Evolutionary conservation across 2,113 vertebrate species (phyloP).

Genomic region (Embiotoca jacksoni): DNA sequence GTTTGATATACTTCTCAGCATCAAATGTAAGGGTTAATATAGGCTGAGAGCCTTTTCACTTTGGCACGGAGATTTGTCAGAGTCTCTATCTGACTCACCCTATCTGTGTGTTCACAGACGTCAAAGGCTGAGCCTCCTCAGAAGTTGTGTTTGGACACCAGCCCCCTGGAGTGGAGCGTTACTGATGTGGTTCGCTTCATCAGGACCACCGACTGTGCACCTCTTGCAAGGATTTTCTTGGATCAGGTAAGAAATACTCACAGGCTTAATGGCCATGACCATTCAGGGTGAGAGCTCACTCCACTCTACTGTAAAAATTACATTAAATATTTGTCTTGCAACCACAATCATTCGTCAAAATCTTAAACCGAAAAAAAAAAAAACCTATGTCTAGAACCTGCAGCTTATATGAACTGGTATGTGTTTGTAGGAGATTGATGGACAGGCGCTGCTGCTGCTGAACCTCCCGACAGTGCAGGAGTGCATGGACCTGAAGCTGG

Average conservation of each 20-base stretch:
- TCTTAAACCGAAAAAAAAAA: not conserved
- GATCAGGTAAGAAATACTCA: conserved; percentile 89
- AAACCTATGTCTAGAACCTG: not conserved
- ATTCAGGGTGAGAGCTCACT: conserved; percentile 5
- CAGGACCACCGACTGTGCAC: conserved; percentile 96
- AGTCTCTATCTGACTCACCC: conserved; percentile 29
- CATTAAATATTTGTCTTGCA: not conserved
- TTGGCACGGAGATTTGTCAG: conserved; percentile 5
- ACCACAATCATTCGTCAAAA: conserved; percentile 12
- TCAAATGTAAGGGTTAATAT: conserved; percentile 17
- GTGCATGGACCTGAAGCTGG: conserved; percentile 98
- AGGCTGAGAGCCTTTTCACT: conserved; percentile 15
- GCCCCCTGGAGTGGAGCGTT: conserved; percentile 96
- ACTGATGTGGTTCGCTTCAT: conserved; percentile 96
- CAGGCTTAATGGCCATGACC: conserved; percentile 4
- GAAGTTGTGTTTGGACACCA: conserved; percentile 94
- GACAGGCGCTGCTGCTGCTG: conserved; percentile 95
- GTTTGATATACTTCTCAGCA: not conserved
- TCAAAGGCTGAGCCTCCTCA: conserved; percentile 89
- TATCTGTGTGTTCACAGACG: conserved; percentile 67
- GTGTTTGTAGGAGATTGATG: conserved; percentile 94
- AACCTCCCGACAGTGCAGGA: conserved; percentile 98
- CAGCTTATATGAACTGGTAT: conserved; percentile 18
- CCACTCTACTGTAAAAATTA: not conserved
- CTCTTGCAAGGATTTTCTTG: conserved; percentile 94